Conservation (phyloP, 1,140 invertebrate genomes). For the Kradibia gibbosae region DNA sequence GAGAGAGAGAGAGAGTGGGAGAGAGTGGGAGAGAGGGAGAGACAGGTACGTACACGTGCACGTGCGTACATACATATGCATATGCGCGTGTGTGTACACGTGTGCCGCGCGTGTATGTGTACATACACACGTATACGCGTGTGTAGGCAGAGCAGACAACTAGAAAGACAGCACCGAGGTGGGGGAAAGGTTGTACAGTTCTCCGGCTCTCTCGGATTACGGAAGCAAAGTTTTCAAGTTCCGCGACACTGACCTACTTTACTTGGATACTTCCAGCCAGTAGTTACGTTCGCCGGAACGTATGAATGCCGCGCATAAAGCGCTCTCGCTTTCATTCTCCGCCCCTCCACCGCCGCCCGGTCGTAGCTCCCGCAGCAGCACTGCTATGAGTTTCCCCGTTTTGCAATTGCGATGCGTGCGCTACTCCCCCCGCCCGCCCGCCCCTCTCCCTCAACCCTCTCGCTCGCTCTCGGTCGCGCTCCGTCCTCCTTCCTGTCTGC, state of each 20-base stretch:
- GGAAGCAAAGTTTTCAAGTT: conserved; percentile 73
- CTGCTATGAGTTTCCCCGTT: conserved; percentile 38
- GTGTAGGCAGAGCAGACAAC: not conserved
- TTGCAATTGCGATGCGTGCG: conserved; percentile 38
- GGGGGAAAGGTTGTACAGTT: conserved; percentile 53
- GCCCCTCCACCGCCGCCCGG: conserved; percentile 47
- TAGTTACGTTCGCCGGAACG: conserved; percentile 64
- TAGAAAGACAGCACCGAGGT: not conserved
- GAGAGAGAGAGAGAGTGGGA: not conserved
- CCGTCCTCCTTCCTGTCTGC: not conserved
- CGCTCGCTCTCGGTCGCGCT: not conserved
- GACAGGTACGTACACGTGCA: not conserved
- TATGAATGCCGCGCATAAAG: conserved; percentile 65
- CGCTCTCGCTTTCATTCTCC: conserved; percentile 64
- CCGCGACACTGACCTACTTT: conserved; percentile 73
- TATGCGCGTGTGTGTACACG: too few relatives aligned
- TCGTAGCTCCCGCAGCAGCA: not conserved
- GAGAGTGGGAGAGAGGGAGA: conserved; percentile 3
- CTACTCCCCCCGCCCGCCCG: not conserved
- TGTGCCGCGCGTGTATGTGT: too few relatives aligned
- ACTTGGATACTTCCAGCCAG: conserved; percentile 64
- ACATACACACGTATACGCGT: not conserved
- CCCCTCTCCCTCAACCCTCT: not conserved
- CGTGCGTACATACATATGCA: too few relatives aligned
- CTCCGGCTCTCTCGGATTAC: conserved; percentile 66